A percentile compares a stretch with the other conserved stretches of the same genome.
These are phyloP conservation scores for Acheta domesticus DNA, from an alignment of 2,888 invertebrate species.

Conservation along the genomic window DNA sequence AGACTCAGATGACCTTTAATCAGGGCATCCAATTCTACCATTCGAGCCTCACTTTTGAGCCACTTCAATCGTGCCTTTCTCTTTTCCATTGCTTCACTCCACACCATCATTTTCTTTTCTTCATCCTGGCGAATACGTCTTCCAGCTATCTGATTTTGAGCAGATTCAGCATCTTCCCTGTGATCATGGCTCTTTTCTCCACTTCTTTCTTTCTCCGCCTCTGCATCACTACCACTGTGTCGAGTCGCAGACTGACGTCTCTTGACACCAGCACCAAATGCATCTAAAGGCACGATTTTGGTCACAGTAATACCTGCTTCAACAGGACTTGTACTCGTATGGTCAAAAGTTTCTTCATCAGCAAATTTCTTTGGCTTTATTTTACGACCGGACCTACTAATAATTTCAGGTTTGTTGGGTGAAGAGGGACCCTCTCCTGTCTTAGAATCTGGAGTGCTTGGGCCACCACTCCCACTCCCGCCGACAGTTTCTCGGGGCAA, in stretches of 20 bases:
- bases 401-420: slow-evolving; percentile 52
- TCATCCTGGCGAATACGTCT: slow-evolving; percentile 43
- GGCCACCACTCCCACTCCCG: slow-evolving; percentile 5
- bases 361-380: slow-evolving; percentile 60
- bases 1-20: slow-evolving; percentile 65
- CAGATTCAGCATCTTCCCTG: too few species aligned
- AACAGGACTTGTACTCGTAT: neutral
- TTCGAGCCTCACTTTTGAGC: slow-evolving; percentile 61
- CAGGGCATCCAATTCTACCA: slow-evolving; percentile 62
- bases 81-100: slow-evolving; percentile 59
- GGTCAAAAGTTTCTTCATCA: slow-evolving; percentile 41
- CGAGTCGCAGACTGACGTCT: neutral
- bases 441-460: slow-evolving; percentile 30
- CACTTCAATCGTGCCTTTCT: slow-evolving; percentile 54
- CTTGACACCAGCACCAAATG: neutral
- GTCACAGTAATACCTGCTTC: neutral
- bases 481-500: neutral
- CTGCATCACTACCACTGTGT: neutral
- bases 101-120: slow-evolving; percentile 42
- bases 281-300: neutral
- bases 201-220: neutral
- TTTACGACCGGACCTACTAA: slow-evolving; percentile 70
- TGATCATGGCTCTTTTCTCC: slow-evolving; percentile 22
- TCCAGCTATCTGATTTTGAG: neutral
- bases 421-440: neutral